A percentile compares a stretch with the other conserved stretches of the same genome.
phyloP scores from a whole-genome alignment of 2,888 invertebrate genomes.

The Mesoligia furuncula region DNA sequence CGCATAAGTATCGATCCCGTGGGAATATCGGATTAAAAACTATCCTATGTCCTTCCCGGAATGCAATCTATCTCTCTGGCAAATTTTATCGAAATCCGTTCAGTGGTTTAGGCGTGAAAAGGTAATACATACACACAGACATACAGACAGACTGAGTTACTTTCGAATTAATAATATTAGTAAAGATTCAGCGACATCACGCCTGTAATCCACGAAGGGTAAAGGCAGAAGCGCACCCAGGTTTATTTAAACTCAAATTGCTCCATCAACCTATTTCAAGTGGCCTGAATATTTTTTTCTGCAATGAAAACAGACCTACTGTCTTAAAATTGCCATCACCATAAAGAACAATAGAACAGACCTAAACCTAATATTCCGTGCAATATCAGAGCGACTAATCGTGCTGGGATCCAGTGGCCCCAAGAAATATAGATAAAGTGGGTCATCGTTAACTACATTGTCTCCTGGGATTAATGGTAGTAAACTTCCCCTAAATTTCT shows the following conservation, averaged over 20 bases:
- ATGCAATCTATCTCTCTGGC: too few relatives aligned
- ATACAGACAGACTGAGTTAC: too few relatives aligned
- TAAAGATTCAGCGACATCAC: not conserved
- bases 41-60: too few relatives aligned
- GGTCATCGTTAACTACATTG: slow-evolving; percentile 83
- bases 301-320: not conserved
- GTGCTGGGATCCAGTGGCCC: slow-evolving; percentile 69
- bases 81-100: too few relatives aligned
- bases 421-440: slow-evolving; percentile 81
- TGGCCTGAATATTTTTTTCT: not conserved
- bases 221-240: not conserved
- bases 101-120: too few relatives aligned
- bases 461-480: slow-evolving; percentile 82
- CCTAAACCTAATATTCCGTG: slow-evolving; percentile 68
- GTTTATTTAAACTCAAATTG: not conserved
- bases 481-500: slow-evolving; percentile 74
- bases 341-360: slow-evolving; percentile 34
- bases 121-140: too few relatives aligned
- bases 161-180: too few relatives aligned
- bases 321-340: slow-evolving; percentile 20
- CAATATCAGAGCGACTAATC: slow-evolving; percentile 71
- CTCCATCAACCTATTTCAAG: too few relatives aligned
- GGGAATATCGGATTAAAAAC: too few relatives aligned
- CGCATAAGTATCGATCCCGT: too few relatives aligned
- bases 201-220: too few relatives aligned